phyloP scores from a whole-genome alignment of 2,797 vertebrate genomes.

The Phylloscopus collybita region DNA sequence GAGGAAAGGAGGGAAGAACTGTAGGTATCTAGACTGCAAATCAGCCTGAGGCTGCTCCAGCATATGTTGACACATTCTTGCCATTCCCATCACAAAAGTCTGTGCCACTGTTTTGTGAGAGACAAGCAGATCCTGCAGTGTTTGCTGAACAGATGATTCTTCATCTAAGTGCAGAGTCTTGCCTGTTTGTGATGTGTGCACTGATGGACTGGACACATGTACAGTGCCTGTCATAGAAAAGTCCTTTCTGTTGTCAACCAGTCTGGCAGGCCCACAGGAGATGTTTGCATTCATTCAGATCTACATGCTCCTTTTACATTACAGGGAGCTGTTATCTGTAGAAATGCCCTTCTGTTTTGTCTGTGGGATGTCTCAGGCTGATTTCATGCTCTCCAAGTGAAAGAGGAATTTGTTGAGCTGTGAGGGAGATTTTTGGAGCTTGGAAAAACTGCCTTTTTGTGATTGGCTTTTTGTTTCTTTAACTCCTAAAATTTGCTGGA shows the following conservation, averaged over 20 bases:
- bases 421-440: neutral
- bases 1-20: neutral
- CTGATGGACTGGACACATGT: neutral
- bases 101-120: constrained; percentile 22
- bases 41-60: neutral
- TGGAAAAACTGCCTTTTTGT: neutral
- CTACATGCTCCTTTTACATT: neutral
- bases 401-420: neutral
- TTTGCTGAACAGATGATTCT: constrained; percentile 35
- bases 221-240: neutral
- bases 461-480: neutral
- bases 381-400: neutral
- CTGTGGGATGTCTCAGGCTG: fast-evolving
- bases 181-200: neutral
- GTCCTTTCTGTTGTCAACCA: neutral
- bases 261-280: neutral
- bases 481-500: neutral
- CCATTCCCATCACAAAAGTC: neutral
- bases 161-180: neutral
- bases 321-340: neutral
- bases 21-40: neutral
- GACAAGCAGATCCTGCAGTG: neutral
- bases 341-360: neutral
- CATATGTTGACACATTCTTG: neutral
- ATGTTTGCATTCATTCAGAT: neutral